These are phyloP conservation scores for Ctenodactylus gundi DNA, from an alignment of 2,113 vertebrate genomes.

Conservation along the genomic window DNA sequence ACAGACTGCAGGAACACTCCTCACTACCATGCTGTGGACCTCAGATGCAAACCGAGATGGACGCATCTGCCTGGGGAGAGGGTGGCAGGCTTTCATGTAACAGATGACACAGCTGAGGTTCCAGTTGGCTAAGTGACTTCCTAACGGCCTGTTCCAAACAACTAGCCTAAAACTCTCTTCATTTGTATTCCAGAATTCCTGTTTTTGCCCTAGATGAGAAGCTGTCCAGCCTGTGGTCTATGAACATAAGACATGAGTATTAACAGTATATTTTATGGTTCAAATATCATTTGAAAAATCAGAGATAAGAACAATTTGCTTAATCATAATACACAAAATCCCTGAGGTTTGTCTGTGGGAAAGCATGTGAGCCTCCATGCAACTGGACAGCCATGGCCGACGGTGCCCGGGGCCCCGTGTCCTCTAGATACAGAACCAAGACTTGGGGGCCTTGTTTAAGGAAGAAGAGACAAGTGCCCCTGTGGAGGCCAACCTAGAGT, in stretches of 20 bases:
- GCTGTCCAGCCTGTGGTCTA: neutral
- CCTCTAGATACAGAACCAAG: neutral
- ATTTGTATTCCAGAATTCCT: neutral
- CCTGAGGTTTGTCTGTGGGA: neutral
- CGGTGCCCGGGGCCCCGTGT: neutral
- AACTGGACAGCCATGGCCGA: neutral
- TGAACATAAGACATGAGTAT: neutral
- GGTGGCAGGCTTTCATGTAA: neutral
- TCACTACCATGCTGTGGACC: neutral
- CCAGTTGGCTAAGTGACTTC: neutral
- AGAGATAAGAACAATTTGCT: slow-evolving; percentile 8
- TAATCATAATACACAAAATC: slow-evolving; percentile 35
- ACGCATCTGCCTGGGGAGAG: neutral
- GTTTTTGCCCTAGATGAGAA: neutral
- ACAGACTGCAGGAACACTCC: neutral
- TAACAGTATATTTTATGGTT: neutral
- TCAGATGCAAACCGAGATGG: neutral
- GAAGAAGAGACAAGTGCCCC: too few species aligned
- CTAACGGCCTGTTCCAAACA: neutral
- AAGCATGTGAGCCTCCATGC: neutral
- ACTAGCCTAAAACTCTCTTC: neutral
- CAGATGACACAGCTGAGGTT: neutral
- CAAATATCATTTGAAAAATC: slow-evolving; percentile 10
- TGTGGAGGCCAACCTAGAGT: too few species aligned
- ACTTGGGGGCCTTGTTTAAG: too few species aligned